Evolutionary conservation across 2,113 vertebrate species (phyloP).

Genomic region (Callopanchax toddi): DNA sequence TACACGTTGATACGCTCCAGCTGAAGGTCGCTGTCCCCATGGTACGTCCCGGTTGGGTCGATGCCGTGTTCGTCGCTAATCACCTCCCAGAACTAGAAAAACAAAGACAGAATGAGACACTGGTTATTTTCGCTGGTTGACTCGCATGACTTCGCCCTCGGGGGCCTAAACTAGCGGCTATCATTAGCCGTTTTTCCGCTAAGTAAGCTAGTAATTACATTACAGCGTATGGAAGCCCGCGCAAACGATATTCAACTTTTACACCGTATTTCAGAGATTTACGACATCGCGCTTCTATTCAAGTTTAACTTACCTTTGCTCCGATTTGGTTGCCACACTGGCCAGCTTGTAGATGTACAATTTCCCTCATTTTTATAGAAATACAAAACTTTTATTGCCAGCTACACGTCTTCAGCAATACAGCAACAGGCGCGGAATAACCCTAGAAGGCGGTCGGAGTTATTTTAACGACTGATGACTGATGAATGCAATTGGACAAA

Average conservation of each 20-base stretch:
- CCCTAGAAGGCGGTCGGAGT: background rate
- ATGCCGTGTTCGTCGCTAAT: slow-evolving; percentile 71
- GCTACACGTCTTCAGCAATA: background rate
- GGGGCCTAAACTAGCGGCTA: background rate
- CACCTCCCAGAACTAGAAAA: slow-evolving; percentile 66
- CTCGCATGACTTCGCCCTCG: background rate
- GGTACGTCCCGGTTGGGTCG: slow-evolving; percentile 62
- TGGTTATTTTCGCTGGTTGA: background rate
- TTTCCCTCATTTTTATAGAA: slow-evolving; percentile 59
- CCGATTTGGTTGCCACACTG: slow-evolving; percentile 69
- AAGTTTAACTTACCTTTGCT: slow-evolving; percentile 45
- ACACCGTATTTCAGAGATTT: background rate
- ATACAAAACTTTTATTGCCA: background rate
- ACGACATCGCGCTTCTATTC: background rate
- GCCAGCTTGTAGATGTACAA: slow-evolving; percentile 65
- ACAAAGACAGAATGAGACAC: background rate
- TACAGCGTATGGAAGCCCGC: too few relatives aligned
- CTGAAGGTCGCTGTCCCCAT: slow-evolving; percentile 67
- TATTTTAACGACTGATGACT: background rate
- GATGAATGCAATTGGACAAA: slow-evolving; percentile 10
- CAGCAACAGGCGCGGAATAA: slow-evolving; percentile 35
- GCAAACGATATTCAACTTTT: slow-evolving; percentile 17
- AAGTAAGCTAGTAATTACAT: slow-evolving; percentile 11
- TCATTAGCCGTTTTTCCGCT: slow-evolving; percentile 14
- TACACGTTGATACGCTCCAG: slow-evolving; percentile 67